Percentiles rank a stretch among this genome's conserved stretches.
Conservation (phyloP, 2,888 invertebrate genomes). For the Apamea sordens region DNA sequence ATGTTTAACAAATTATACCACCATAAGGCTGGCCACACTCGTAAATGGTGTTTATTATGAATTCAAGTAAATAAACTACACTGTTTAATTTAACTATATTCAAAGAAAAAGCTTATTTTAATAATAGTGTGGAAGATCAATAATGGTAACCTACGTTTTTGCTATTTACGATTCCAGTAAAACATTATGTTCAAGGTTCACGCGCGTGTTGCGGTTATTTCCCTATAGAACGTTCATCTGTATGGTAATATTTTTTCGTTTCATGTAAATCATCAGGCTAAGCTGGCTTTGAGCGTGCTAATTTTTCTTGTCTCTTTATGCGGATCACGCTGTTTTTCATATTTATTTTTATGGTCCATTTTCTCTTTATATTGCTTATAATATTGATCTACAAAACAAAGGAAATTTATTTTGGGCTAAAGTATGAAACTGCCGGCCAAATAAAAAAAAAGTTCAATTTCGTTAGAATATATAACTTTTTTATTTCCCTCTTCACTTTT, state of each 20-base stretch:
- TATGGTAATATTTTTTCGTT: constrained; percentile 58
- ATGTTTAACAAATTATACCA: not conserved
- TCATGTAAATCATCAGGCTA: constrained; percentile 58
- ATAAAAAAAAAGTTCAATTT: no score
- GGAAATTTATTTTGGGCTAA: not conserved
- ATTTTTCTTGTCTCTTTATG: not conserved
- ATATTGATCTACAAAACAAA: not conserved
- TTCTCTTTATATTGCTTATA: not conserved
- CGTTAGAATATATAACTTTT: no score
- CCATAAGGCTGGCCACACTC: not conserved
- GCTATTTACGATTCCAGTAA: constrained; percentile 37
- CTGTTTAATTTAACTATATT: not conserved
- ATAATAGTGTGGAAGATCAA: not conserved
- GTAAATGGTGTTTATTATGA: not conserved
- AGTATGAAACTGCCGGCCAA: not conserved
- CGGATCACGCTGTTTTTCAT: not conserved
- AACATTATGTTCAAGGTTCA: constrained; percentile 40
- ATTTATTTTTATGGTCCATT: constrained; percentile 16
- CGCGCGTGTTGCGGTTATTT: constrained; percentile 44
- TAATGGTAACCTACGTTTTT: constrained; percentile 7
- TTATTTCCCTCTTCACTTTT: no score
- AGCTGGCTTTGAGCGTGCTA: constrained; percentile 7
- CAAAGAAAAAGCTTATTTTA: constrained; percentile 6
- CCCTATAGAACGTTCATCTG: constrained; percentile 60
- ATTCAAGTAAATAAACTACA: not conserved